phyloP scores from a whole-genome alignment of 23 tunicate species.

The Ascidia mentula region DNA sequence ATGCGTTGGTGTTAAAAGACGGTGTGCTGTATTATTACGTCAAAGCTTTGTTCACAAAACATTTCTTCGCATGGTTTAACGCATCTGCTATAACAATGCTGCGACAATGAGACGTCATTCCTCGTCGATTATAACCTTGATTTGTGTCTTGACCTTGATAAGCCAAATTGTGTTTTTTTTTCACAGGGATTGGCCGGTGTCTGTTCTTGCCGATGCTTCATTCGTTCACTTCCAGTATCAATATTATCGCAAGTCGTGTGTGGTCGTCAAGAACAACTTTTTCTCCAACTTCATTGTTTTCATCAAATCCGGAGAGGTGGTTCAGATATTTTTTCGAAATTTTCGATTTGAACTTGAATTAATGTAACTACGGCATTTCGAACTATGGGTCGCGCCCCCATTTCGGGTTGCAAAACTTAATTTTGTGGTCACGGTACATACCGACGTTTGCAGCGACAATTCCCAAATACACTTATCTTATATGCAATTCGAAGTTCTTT shows the following conservation, averaged over 20 bases:
- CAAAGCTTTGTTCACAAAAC: too few relatives aligned
- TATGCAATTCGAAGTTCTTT: too few relatives aligned
- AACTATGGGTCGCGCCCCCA: too few relatives aligned
- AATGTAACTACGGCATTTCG: too few relatives aligned
- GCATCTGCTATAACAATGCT: neutral
- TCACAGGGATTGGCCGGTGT: slow-evolving; percentile 68
- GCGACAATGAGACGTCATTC: neutral
- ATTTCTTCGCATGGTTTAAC: neutral
- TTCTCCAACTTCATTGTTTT: slow-evolving; percentile 56
- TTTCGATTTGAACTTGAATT: neutral
- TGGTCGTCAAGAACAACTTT: slow-evolving; percentile 38
- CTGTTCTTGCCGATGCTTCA: slow-evolving; percentile 41
- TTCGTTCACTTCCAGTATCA: slow-evolving; percentile 62
- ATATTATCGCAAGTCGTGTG: slow-evolving; percentile 46
- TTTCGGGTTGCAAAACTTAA: too few relatives aligned
- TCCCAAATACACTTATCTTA: too few relatives aligned
- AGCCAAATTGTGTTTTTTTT: too few relatives aligned
- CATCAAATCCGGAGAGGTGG: slow-evolving; percentile 75
- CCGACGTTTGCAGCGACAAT: too few relatives aligned
- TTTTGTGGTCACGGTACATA: too few relatives aligned
- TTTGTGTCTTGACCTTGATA: too few relatives aligned
- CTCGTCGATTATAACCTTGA: neutral
- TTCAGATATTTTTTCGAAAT: neutral
- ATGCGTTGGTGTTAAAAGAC: too few relatives aligned
- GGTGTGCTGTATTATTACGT: too few relatives aligned